Evolutionary conservation across 2,888 invertebrate genomes (phyloP).

Genomic region (Caenorhabditis sp.): DNA sequence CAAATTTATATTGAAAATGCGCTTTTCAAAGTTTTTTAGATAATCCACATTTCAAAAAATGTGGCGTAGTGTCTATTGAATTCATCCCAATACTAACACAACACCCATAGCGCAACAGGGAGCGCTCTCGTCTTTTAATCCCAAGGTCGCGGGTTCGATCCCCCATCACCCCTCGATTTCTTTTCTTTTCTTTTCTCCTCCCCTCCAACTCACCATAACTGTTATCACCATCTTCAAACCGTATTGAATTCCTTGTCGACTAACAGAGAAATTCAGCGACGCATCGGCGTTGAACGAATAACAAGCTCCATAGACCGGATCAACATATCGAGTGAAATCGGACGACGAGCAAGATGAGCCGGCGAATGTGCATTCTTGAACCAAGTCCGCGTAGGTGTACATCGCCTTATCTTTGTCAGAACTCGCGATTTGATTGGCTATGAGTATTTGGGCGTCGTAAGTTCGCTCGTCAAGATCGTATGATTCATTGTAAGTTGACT

Average conservation of each 20-base stretch:
- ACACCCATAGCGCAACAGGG: no score
- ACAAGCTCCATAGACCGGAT: conserved; percentile 55
- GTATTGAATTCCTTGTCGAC: conserved; percentile 50
- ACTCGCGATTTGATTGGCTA: conserved; percentile 27
- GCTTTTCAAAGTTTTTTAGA: no score
- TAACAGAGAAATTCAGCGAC: conserved; percentile 33
- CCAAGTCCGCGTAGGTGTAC: conserved; percentile 44
- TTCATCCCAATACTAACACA: no score
- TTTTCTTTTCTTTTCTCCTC: no score
- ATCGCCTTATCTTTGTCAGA: conserved; percentile 24
- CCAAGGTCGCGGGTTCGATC: no score
- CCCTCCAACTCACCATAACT: conserved; percentile 24
- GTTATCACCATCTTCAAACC: conserved; percentile 49
- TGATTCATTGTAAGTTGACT: not conserved
- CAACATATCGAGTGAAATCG: conserved; percentile 44
- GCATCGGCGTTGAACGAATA: conserved; percentile 51
- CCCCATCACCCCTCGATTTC: no score
- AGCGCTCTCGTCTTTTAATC: no score
- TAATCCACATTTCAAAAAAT: no score
- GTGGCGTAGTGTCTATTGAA: no score
- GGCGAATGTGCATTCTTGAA: conserved; percentile 53
- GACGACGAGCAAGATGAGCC: conserved; percentile 35
- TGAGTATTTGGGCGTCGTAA: conserved; percentile 36
- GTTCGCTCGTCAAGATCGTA: conserved; percentile 39
- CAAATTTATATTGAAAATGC: no score